These are phyloP conservation scores for Thalassoma bifasciatum DNA, from an alignment of 2,113 vertebrate species.

Conservation along the genomic window DNA sequence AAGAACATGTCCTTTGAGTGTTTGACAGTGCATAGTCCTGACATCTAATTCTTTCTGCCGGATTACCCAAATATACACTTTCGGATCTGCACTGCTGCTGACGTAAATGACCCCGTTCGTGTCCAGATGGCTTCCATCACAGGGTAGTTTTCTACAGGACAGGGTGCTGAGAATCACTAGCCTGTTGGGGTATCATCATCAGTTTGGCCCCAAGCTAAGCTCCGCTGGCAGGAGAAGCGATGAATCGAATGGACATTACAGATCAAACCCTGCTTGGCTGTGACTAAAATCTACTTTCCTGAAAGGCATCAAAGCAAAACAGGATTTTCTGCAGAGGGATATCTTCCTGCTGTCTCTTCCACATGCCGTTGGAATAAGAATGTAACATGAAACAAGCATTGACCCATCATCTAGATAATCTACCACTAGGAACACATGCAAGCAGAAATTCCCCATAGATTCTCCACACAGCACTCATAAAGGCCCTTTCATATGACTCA, in stretches of 20 bases:
- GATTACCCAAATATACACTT: conserved; percentile 45
- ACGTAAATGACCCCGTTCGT: conserved; percentile 27
- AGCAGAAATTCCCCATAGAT: conserved; percentile 11
- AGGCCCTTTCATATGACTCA: neutral
- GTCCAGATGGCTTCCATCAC: conserved; percentile 44
- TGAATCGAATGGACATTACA: conserved; percentile 67
- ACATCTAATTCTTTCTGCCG: conserved; percentile 42
- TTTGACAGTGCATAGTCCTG: conserved; percentile 22
- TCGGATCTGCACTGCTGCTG: conserved; percentile 21
- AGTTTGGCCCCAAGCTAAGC: conserved; percentile 64
- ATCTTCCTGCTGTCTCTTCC: conserved; percentile 34
- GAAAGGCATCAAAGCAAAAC: conserved; percentile 68
- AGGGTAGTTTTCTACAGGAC: conserved; percentile 30
- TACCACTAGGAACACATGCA: neutral
- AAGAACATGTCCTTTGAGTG: conserved; percentile 17
- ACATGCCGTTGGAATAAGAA: conserved; percentile 34
- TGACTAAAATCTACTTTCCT: conserved; percentile 74
- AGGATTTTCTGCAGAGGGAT: conserved; percentile 63
- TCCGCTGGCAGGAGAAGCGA: conserved; percentile 48
- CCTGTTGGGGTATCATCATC: conserved; percentile 51
- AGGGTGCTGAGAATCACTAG: conserved; percentile 37
- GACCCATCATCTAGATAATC: conserved; percentile 21
- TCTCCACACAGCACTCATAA: neutral
- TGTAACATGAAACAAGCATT: conserved; percentile 39
- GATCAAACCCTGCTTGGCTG: conserved; percentile 73